A percentile compares a stretch with the other conserved stretches of the same genome.
Evolutionary conservation across 2,888 invertebrate species (phyloP).

Genomic region (Cataglyphis altisquamis): DNA sequence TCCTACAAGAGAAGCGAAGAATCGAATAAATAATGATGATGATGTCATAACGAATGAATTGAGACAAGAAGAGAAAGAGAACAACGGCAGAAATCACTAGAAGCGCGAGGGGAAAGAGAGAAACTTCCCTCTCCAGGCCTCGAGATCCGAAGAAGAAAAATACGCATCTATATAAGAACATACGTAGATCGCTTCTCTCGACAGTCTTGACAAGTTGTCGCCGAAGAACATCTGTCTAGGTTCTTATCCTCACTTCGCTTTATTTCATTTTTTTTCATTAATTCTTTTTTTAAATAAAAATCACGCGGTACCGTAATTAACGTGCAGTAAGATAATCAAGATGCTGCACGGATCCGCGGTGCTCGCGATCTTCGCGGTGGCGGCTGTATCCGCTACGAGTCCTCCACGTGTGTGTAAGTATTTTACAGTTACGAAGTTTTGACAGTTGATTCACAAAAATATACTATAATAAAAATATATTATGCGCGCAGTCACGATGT

Average conservation of each 20-base stretch:
- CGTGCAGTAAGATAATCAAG: constrained; percentile 10
- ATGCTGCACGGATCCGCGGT: constrained; percentile 33
- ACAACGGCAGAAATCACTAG: background rate
- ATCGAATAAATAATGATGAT: constrained; percentile 42
- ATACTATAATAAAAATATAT: background rate
- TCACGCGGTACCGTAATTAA: background rate
- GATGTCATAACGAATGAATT: constrained; percentile 10
- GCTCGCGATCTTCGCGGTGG: constrained; percentile 47
- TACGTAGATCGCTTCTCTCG: constrained; percentile 22
- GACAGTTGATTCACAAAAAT: background rate
- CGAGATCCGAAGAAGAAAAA: constrained; percentile 55
- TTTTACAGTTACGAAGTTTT: background rate
- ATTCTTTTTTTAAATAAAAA: background rate
- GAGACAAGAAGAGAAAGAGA: constrained; percentile 29
- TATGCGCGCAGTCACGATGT: constrained; percentile 90
- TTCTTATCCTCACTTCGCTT: background rate
- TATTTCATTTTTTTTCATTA: background rate
- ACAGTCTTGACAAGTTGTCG: constrained; percentile 42
- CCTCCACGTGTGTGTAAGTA: constrained; percentile 50
- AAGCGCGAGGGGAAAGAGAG: constrained; percentile 2
- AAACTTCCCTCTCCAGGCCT: constrained; percentile 42
- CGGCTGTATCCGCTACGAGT: constrained; percentile 19
- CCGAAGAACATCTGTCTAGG: background rate
- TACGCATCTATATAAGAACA: constrained; percentile 63
- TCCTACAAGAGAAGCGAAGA: constrained; percentile 19